Evolutionary conservation across 2,888 invertebrate species (phyloP).

Genomic region (Ophion obscuratus): DNA sequence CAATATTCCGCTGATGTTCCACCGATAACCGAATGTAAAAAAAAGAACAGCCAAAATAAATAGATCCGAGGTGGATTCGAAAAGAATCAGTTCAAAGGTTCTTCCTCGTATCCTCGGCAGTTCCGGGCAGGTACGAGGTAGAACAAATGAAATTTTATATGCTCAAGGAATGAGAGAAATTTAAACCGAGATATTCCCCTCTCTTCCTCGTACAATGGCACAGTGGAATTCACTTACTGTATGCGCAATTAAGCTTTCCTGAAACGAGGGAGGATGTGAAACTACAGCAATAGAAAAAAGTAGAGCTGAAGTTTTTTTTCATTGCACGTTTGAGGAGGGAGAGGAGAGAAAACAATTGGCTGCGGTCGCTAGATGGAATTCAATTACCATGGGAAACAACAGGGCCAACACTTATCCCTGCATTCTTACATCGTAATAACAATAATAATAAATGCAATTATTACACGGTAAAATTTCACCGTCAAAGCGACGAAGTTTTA

Average conservation of each 20-base stretch:
- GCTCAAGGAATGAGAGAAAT: constrained; percentile 41
- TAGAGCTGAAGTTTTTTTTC: neutral
- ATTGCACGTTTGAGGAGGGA: constrained; percentile 11
- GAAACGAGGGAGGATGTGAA: constrained; percentile 36
- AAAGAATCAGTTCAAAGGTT: constrained; percentile 40
- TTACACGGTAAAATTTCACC: neutral
- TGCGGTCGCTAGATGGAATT: constrained; percentile 17
- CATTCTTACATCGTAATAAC: neutral
- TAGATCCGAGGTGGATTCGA: constrained; percentile 2
- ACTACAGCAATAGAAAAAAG: constrained; percentile 5
- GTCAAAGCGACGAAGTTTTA: neutral
- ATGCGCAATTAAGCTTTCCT: constrained; percentile 61
- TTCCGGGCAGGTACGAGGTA: constrained; percentile 24
- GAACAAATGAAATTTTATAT: constrained; percentile 51
- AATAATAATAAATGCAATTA: constrained; percentile 10
- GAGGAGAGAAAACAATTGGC: constrained; percentile 19
- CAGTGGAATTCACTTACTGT: constrained; percentile 58
- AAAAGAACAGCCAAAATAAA: constrained; percentile 17
- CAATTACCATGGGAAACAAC: neutral
- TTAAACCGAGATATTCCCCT: constrained; percentile 42
- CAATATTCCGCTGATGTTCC: no score
- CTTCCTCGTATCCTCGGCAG: constrained; percentile 12
- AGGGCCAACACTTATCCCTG: neutral
- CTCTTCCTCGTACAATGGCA: constrained; percentile 2
- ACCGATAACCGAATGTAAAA: neutral